Evolutionary conservation across 2,113 vertebrate species (phyloP).

Genomic region (Xyrauchen texanus): DNA sequence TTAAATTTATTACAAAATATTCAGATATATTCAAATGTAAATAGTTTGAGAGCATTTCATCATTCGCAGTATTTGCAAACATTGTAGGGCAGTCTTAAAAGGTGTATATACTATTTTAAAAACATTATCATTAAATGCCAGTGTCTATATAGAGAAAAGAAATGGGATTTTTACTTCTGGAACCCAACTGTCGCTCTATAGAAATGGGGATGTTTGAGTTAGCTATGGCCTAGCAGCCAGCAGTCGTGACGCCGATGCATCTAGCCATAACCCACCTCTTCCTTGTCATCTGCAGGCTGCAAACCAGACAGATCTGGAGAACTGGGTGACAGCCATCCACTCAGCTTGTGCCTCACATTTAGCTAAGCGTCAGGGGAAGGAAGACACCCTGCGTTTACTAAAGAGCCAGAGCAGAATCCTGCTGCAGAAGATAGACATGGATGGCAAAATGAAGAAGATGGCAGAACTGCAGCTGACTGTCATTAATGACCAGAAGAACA

Average conservation of each 20-base stretch:
- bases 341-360: slow-evolving; percentile 86
- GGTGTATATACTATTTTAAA: too few relatives aligned
- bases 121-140: too few relatives aligned
- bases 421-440: slow-evolving; percentile 88
- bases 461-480: slow-evolving; percentile 84
- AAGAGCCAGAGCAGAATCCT: slow-evolving; percentile 79
- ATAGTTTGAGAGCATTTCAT: too few relatives aligned
- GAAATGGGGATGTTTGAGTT: too few relatives aligned
- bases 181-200: too few relatives aligned
- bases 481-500: slow-evolving; percentile 83
- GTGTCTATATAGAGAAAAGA: too few relatives aligned
- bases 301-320: slow-evolving; percentile 86
- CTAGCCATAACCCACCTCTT: background rate
- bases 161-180: too few relatives aligned
- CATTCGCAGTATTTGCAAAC: too few relatives aligned
- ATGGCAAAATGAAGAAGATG: slow-evolving; percentile 91
- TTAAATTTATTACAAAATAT: too few relatives aligned
- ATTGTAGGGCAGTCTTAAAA: too few relatives aligned
- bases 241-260: background rate
- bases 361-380: slow-evolving; percentile 83
- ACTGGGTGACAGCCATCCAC: slow-evolving; percentile 88
- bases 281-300: slow-evolving; percentile 70
- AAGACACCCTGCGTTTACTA: slow-evolving; percentile 82
- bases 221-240: too few relatives aligned
- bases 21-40: too few relatives aligned